Conservation (phyloP, 2,797 vertebrate genomes). For the Ficedula albicollis region DNA sequence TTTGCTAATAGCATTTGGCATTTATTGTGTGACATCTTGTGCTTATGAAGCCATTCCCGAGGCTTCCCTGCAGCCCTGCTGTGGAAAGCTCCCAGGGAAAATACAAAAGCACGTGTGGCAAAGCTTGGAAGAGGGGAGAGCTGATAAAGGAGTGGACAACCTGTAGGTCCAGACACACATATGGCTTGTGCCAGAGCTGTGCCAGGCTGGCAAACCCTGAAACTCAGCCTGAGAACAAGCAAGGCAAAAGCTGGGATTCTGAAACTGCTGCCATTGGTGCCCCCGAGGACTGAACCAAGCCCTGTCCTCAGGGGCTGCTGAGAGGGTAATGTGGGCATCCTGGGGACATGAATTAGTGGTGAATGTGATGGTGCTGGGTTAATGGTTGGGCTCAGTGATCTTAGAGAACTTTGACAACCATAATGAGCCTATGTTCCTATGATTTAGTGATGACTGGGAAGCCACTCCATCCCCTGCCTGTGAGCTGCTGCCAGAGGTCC, state of each 20-base stretch:
- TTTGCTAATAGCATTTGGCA: neutral
- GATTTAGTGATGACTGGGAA: neutral
- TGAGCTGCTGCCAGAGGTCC: neutral
- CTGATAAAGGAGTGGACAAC: neutral
- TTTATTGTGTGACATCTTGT: neutral
- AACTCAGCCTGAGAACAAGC: neutral
- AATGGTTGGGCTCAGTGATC: neutral
- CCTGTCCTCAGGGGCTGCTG: neutral
- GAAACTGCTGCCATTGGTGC: neutral
- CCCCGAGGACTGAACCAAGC: accelerated
- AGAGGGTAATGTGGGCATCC: neutral
- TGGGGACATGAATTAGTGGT: neutral
- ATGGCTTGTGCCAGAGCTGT: neutral
- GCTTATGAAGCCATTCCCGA: neutral
- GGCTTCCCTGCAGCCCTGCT: neutral
- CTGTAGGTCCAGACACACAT: neutral
- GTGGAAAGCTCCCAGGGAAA: neutral
- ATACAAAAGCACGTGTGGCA: neutral
- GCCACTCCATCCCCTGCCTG: neutral
- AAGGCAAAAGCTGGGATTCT: neutral
- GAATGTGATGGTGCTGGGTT: neutral
- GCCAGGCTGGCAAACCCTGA: neutral
- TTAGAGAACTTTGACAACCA: neutral
- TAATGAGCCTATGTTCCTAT: neutral
- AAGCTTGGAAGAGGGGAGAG: neutral